Evolutionary conservation across 2,888 invertebrate species (phyloP).

Genomic region (Thereva unica): DNA sequence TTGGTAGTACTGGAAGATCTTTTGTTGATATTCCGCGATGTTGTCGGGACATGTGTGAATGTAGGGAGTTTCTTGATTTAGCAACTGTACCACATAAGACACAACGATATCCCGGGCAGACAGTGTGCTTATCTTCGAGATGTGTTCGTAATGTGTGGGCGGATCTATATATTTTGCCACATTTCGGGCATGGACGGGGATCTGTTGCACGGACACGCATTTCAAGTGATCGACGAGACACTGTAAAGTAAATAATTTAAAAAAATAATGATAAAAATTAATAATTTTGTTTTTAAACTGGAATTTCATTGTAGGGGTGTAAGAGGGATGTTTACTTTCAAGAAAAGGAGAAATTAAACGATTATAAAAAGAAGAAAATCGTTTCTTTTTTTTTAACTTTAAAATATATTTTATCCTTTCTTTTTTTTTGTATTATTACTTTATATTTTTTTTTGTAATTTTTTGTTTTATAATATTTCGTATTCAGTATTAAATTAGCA

Average conservation of each 20-base stretch:
- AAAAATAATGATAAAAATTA: conserved; percentile 44
- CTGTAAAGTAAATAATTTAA: conserved; percentile 52
- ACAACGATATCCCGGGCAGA: conserved; percentile 90
- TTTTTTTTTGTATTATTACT: conserved; percentile 18
- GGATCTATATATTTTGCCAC: conserved; percentile 89
- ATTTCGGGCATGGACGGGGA: conserved; percentile 89
- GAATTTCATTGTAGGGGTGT: neutral
- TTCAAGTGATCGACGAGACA: conserved; percentile 79
- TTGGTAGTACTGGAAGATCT: conserved; percentile 87
- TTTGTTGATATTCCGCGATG: conserved; percentile 92
- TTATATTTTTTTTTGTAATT: conserved; percentile 13
- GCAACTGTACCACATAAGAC: conserved; percentile 91
- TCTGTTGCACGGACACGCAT: conserved; percentile 89
- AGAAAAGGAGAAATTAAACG: neutral
- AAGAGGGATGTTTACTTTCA: neutral
- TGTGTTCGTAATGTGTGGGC: conserved; percentile 90
- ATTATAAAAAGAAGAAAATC: conserved; percentile 1
- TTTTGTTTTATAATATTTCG: neutral
- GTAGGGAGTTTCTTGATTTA: conserved; percentile 87
- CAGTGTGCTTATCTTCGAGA: conserved; percentile 90
- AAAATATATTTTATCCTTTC: conserved; percentile 33
- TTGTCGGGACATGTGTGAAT: conserved; percentile 92
- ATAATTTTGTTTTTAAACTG: neutral
- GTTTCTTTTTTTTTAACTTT: conserved; percentile 16
- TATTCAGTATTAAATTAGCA: conserved; percentile 1